phyloP scores from a whole-genome alignment of 2,888 invertebrate species.

The Pandemis heparana region DNA sequence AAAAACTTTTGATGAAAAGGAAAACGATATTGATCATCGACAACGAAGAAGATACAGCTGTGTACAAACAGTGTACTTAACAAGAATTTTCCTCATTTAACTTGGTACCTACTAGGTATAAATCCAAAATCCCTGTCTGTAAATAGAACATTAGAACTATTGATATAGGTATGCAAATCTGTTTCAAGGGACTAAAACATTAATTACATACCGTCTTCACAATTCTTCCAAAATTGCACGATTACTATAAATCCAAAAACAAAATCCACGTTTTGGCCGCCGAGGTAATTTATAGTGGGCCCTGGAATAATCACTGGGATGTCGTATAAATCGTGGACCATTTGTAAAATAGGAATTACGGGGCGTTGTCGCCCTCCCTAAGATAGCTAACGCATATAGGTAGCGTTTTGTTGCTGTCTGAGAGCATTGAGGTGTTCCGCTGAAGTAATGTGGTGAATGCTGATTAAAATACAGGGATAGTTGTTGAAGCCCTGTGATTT shows the following conservation, averaged over 20 bases:
- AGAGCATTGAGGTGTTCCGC: slow-evolving; percentile 14
- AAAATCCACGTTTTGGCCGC: slow-evolving; percentile 76
- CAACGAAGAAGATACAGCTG: too few relatives aligned
- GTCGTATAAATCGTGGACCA: slow-evolving; percentile 83
- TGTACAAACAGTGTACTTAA: too few relatives aligned
- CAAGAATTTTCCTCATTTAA: too few relatives aligned
- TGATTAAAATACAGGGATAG: neutral
- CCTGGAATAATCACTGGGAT: slow-evolving; percentile 82
- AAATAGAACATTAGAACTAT: too few relatives aligned
- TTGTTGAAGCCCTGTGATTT: neutral
- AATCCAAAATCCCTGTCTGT: too few relatives aligned
- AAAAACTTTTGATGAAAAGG: too few relatives aligned
- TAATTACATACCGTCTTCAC: slow-evolving; percentile 18
- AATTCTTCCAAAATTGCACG: slow-evolving; percentile 58
- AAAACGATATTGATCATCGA: too few relatives aligned
- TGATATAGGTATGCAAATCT: neutral
- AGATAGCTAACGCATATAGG: slow-evolving; percentile 36
- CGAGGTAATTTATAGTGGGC: slow-evolving; percentile 81
- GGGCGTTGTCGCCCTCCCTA: slow-evolving; percentile 68
- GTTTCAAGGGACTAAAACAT: neutral
- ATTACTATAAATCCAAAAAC: slow-evolving; percentile 81
- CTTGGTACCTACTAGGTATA: too few relatives aligned
- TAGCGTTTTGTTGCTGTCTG: slow-evolving; percentile 14
- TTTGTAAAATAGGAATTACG: slow-evolving; percentile 85
- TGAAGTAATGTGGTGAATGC: slow-evolving; percentile 8